Conservation (phyloP, 2,113 vertebrate genomes). For the Numenius arquata region DNA sequence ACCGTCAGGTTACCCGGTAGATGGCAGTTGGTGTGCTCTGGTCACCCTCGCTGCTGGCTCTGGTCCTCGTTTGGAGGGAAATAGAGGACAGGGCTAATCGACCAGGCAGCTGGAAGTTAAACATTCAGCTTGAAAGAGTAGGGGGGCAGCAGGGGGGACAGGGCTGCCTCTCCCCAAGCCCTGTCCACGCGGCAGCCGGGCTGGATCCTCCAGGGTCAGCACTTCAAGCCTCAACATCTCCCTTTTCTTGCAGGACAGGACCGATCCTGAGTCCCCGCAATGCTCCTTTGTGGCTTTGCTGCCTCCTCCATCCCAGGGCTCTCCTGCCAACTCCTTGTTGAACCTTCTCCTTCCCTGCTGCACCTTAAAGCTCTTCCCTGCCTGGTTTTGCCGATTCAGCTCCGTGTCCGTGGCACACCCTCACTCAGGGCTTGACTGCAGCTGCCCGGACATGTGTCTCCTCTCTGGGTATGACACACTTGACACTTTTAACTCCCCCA, state of each 20-base stretch:
- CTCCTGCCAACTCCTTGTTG: not conserved
- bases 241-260: not conserved
- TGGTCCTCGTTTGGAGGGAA: not conserved
- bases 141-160: not conserved
- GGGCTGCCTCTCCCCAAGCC: not conserved
- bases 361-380: not conserved
- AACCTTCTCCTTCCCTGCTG: not conserved
- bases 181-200: too few species aligned
- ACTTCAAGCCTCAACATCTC: not conserved
- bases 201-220: not conserved
- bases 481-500: not conserved
- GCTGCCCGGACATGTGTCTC: not conserved
- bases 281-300: not conserved
- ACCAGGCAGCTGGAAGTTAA: not conserved
- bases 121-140: not conserved
- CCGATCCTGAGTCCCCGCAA: not conserved
- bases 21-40: not conserved
- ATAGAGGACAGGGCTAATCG: not conserved
- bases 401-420: accelerated
- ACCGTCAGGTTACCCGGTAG: not conserved
- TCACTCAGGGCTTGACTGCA: not conserved
- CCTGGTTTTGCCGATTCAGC: not conserved
- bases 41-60: not conserved
- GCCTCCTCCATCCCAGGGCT: not conserved
- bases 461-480: not conserved